A percentile compares a stretch with the other conserved stretches of the same genome.
phyloP scores from a whole-genome alignment of 2,888 invertebrate genomes.

The Tachystola acroxantha region DNA sequence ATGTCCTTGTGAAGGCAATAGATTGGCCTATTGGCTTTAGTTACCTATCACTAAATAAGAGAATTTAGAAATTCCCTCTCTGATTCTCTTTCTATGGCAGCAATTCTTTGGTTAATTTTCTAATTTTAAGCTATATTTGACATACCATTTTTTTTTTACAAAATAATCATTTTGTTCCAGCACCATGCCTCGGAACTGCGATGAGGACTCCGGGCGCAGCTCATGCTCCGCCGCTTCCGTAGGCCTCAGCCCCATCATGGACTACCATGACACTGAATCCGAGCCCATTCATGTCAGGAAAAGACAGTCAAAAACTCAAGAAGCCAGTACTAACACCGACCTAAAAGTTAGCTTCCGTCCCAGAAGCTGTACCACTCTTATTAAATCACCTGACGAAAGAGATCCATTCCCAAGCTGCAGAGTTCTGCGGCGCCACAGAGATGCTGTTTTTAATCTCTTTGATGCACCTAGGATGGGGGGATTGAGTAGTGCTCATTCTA shows the following conservation, averaged over 20 bases:
- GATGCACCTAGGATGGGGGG: slow-evolving; percentile 57
- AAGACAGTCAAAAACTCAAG: slow-evolving; percentile 44
- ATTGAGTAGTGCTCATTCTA: slow-evolving; percentile 65
- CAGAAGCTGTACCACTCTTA: slow-evolving; percentile 48
- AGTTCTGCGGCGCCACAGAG: slow-evolving; percentile 43
- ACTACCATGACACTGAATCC: slow-evolving; percentile 32
- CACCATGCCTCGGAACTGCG: slow-evolving; percentile 55
- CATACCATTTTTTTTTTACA: too few species aligned
- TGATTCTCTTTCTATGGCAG: too few species aligned
- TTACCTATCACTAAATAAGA: too few species aligned
- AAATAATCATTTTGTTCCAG: slow-evolving; percentile 31
- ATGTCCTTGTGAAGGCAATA: too few species aligned
- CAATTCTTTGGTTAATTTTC: too few species aligned
- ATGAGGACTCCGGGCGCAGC: slow-evolving; percentile 71
- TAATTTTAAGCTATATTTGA: too few species aligned
- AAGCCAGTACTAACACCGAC: slow-evolving; percentile 71
- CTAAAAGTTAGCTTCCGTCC: slow-evolving; percentile 65
- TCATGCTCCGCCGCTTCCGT: slow-evolving; percentile 68
- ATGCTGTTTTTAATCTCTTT: slow-evolving; percentile 54
- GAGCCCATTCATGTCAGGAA: slow-evolving; percentile 28
- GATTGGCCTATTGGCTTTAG: too few species aligned
- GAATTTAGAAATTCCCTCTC: too few species aligned
- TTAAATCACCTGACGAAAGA: slow-evolving; percentile 70
- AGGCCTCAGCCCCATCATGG: slow-evolving; percentile 52
- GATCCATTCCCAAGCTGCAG: slow-evolving; percentile 68